Conservation (phyloP, 1,140 invertebrate species). For the Helicorthomorpha holstii region DNA sequence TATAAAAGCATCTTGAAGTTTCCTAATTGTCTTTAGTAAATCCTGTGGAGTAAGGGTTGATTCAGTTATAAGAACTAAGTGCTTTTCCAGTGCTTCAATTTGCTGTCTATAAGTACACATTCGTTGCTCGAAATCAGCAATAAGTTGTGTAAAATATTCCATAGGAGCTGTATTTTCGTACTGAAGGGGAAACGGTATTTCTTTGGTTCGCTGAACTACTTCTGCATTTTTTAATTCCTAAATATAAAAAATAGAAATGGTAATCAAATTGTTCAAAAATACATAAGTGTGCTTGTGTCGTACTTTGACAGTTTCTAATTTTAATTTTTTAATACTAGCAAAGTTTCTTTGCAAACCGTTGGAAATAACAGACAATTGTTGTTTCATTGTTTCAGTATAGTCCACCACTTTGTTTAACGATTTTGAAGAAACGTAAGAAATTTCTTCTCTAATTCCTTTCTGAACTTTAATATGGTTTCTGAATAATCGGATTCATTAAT, state of each 20-base stretch:
- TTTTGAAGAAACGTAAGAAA: conserved; percentile 50
- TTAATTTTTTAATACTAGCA: conserved; percentile 46
- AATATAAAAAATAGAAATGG: background rate
- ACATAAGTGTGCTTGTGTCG: too few relatives aligned
- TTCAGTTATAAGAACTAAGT: conserved; percentile 46
- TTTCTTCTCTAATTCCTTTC: conserved; percentile 60
- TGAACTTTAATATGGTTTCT: conserved; percentile 69
- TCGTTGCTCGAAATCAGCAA: conserved; percentile 51
- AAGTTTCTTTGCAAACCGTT: conserved; percentile 33
- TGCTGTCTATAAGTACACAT: conserved; percentile 45
- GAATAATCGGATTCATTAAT: conserved; percentile 19
- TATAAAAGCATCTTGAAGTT: conserved; percentile 67
- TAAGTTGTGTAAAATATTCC: conserved; percentile 51
- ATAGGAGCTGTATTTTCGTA: conserved; percentile 56
- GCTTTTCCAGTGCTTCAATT: conserved; percentile 53
- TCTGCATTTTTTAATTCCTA: conserved; percentile 51
- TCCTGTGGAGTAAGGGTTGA: conserved; percentile 48
- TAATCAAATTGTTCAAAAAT: too few relatives aligned
- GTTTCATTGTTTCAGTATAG: conserved; percentile 43
- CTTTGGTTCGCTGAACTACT: conserved; percentile 59
- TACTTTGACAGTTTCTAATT: conserved; percentile 48
- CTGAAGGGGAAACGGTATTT: conserved; percentile 52
- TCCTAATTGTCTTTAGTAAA: conserved; percentile 48
- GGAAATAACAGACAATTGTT: conserved; percentile 38
- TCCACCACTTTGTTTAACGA: conserved; percentile 43